Conservation (phyloP, 1,140 invertebrate species). For the Pantala flavescens region DNA sequence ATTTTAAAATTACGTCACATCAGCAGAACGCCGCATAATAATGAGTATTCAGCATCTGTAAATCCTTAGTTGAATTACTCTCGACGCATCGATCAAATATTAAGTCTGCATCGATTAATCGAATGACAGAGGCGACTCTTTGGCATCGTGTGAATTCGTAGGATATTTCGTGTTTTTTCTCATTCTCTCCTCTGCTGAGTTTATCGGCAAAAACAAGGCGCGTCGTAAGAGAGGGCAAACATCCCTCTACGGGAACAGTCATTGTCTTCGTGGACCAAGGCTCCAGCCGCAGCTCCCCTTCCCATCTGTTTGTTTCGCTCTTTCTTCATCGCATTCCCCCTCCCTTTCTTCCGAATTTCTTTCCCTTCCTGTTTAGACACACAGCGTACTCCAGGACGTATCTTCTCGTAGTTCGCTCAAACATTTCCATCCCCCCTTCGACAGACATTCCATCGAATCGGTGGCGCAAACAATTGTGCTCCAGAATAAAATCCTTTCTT, state of each 20-base stretch:
- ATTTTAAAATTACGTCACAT: too few species aligned
- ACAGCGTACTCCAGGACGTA: too few species aligned
- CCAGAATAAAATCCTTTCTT: too few species aligned
- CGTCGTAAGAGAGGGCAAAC: background rate
- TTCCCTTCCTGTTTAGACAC: background rate
- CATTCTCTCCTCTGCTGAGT: background rate
- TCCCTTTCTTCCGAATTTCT: background rate
- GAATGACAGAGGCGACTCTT: too few species aligned
- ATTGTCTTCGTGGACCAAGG: background rate
- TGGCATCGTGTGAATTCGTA: too few species aligned
- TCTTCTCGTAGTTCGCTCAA: background rate
- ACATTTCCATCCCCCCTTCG: background rate
- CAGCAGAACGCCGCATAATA: too few species aligned
- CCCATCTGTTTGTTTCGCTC: background rate
- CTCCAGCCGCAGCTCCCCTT: background rate
- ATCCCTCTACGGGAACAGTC: background rate
- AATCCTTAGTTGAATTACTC: too few species aligned
- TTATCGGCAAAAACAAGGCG: background rate
- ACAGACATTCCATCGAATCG: background rate
- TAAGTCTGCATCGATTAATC: too few species aligned
- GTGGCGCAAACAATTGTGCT: too few species aligned
- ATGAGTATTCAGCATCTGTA: too few species aligned
- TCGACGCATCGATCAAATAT: too few species aligned
- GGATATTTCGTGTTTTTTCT: too few species aligned
- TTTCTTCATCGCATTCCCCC: background rate